Base-by-base conservation (phyloP, 23 tunicate species). In the Halocynthia roretzi region DNA sequence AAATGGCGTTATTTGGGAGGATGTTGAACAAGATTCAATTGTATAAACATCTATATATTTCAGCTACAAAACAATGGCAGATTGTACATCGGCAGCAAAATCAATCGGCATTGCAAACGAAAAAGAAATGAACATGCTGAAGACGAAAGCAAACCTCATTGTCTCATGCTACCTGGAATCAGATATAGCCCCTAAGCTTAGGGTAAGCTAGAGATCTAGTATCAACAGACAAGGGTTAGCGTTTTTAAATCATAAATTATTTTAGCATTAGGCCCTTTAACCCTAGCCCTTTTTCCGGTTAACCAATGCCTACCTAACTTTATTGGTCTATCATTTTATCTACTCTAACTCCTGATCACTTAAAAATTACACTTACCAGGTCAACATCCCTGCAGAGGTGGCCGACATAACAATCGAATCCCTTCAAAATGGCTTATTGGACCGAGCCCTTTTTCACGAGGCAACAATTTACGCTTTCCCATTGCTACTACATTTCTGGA, bases 91-190 rank as follows among this genome's bases (percentile, higher is more conserved):
- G 50, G 84, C 76, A n/a, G 71, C 17, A 70, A 15, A 71, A 18
- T 49, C 56, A 52, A 60, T 70, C 14, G 66, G 68, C 19, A 71
- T 7, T 5, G 57, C 71, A 44, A 31, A 44, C 50, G 67, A 54
- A 9, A 78, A 70, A 60, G 83, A 84, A 52, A 48, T 50, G 71
- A 71, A 71, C 1, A 20, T 70, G 76, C 62, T 84, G 12, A 77
- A 77, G 53, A 53, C 54, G 77, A 86, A 86, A 80, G 92, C 92
- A 8, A 63, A 69, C 44, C 70, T 86, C 17, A 68, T 86, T 23
- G 84, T 86, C 6, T n/a, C 68, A 9, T 86, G 92, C 62, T 86
- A 81, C 72, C 61, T 86, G 51, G 92, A 86, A 52, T 86, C 92
- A 8, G 65, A 62, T 63, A 76, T 86, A 53, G 40, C 20, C 0